Percentiles rank a stretch among this genome's conserved stretches.
Evolutionary conservation across 2,888 invertebrate genomes (phyloP).

Genomic region (Meliscaeva auricollis): DNA sequence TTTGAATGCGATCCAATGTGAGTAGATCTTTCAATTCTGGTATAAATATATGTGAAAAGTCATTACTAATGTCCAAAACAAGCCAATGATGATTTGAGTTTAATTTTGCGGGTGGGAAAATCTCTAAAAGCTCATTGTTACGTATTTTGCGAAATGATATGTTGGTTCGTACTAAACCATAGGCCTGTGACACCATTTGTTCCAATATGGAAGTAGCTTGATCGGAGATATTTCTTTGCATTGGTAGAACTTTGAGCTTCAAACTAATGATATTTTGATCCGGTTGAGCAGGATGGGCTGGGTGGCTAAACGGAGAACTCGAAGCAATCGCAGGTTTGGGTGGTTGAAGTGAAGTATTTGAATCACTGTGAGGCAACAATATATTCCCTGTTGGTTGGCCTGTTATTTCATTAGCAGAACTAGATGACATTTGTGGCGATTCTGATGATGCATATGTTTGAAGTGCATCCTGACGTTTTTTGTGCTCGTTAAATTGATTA

Average conservation of each 20-base stretch:
- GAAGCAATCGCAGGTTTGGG: background rate
- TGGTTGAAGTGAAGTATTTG: background rate
- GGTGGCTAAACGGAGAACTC: background rate
- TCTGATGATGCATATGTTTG: background rate
- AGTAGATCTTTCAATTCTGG: slow-evolving; percentile 82
- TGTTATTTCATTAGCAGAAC: background rate
- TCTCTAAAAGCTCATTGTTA: slow-evolving; percentile 78
- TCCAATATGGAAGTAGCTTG: slow-evolving; percentile 64
- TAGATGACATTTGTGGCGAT: background rate
- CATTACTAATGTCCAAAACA: slow-evolving; percentile 81
- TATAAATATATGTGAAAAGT: slow-evolving; percentile 83
- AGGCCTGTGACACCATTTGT: slow-evolving; percentile 58
- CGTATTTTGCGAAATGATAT: slow-evolving; percentile 80
- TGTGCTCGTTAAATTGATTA: slow-evolving; percentile 80
- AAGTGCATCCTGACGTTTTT: slow-evolving; percentile 41
- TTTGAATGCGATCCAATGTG: slow-evolving; percentile 81
- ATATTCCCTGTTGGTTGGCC: background rate
- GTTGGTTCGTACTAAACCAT: slow-evolving; percentile 79
- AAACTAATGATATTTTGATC: slow-evolving; percentile 6
- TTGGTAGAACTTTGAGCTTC: slow-evolving; percentile 58
- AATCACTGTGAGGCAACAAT: background rate
- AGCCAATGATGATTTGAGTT: slow-evolving; percentile 82
- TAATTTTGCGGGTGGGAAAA: slow-evolving; percentile 80
- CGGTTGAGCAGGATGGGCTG: background rate
- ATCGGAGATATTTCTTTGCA: slow-evolving; percentile 55